Evolutionary conservation across 2,888 invertebrate species (phyloP).

Genomic region (Drepanosiphum platanoidis): DNA sequence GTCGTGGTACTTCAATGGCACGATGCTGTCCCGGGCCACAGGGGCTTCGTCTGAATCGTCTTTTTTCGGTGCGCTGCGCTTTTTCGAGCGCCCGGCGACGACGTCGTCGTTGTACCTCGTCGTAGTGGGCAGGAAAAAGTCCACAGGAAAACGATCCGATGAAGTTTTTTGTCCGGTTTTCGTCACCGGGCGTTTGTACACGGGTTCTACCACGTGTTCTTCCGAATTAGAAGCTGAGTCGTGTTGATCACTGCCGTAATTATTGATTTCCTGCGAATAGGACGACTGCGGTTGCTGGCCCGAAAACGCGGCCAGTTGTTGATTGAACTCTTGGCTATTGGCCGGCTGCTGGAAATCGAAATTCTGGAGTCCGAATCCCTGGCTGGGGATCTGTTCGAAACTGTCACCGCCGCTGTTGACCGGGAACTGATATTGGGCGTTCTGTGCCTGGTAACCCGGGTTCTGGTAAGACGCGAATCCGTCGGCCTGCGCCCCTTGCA

Average conservation of each 20-base stretch:
- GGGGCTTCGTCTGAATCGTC: neutral
- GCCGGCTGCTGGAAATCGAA: constrained; percentile 22
- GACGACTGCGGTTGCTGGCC: neutral
- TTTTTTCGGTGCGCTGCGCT: constrained; percentile 7
- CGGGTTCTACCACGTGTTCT: neutral
- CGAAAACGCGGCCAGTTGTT: constrained; percentile 1
- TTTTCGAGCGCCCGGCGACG: neutral
- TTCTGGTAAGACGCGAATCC: constrained; percentile 5
- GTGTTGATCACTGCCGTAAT: constrained; percentile 5
- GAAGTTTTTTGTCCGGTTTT: neutral
- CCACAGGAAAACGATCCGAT: neutral
- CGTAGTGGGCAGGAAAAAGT: neutral
- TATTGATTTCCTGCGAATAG: neutral
- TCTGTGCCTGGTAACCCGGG: neutral
- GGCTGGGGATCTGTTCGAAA: neutral
- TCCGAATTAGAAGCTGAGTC: neutral
- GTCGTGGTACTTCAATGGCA: constrained; percentile 37
- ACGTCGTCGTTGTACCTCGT: neutral
- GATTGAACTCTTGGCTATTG: constrained; percentile 6
- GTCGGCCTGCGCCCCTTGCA: neutral
- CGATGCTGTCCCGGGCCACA: neutral
- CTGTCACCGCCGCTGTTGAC: neutral
- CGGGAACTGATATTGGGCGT: neutral
- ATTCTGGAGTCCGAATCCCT: neutral
- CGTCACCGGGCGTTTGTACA: neutral